Base-by-base conservation (phyloP, 1,140 invertebrate genomes). In the Neoseiulus cucumeris region DNA sequence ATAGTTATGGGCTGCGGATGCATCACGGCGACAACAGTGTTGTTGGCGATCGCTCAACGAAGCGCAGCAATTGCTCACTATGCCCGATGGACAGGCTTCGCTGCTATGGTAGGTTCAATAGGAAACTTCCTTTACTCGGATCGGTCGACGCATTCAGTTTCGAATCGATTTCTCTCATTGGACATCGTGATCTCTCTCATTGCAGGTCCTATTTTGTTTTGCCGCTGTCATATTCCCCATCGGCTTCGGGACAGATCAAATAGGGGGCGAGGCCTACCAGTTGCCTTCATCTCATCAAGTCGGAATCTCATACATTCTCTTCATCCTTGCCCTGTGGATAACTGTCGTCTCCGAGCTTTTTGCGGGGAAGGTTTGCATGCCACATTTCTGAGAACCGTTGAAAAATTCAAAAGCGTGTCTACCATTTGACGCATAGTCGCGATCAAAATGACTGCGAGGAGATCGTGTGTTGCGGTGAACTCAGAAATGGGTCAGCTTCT, bases 331-430 rank as follows among this genome's bases (percentile, higher is more conserved):
- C 33, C 75, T 95, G 2, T 96, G 91, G 91, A 91, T 94, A 55
- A 94, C 90, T 47, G 91, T 95, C 4, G 87, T 95, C 70, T 94
- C 91, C 9, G 91, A 95, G 78, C 75, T 96, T 20, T 94, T 95
- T 82, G 91, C 90, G 66, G 91, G 90, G n/a, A 95, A 95, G 85
- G 89, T 96, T 12, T 96, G 91, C 77, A 76, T 94, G 68, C 91
- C 91, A 51, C 89, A 94, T 79, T 91, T 92, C 80, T 91, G 85
- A 75, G 22, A 29, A 14, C 22, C 51, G 17, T 7, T 44, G 18
- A 47, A 47, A n/a, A n/a, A n/a, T n/a, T n/a, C n/a, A n/a, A n/a
- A n/a, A n/a, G n/a, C n/a, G n/a, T n/a, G n/a, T n/a, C n/a, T n/a
- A n/a, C n/a, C n/a, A n/a, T n/a, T n/a, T n/a, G n/a, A n/a, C n/a